Percentiles rank a stretch among this genome's conserved stretches.
These are phyloP conservation scores for Tenthredo amoena DNA, from an alignment of 2,888 invertebrate genomes.

Conservation along the genomic window DNA sequence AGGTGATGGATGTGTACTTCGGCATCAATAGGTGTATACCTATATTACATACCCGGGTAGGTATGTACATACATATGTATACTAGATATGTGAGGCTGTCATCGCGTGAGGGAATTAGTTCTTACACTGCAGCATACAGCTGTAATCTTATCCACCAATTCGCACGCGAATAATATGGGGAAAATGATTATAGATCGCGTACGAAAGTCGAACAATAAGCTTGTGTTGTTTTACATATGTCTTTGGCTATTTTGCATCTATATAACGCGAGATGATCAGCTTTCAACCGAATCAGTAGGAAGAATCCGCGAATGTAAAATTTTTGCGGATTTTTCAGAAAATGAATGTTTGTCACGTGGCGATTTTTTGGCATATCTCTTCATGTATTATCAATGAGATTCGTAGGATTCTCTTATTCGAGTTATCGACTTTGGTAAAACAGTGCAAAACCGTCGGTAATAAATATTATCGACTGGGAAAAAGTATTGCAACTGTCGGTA, in stretches of 20 bases:
- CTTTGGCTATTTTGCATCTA: not conserved
- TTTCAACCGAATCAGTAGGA: not conserved
- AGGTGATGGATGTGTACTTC: constrained; percentile 49
- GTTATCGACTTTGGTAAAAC: not conserved
- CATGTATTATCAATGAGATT: not conserved
- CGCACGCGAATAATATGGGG: not conserved
- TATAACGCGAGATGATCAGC: not conserved
- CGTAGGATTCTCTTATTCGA: not conserved
- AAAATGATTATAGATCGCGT: not conserved
- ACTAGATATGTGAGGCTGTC: not conserved
- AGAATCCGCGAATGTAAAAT: not conserved
- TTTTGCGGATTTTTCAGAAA: not conserved
- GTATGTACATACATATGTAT: not conserved
- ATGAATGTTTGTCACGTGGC: not conserved
- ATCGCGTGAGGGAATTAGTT: constrained; percentile 35
- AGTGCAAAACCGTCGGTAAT: not conserved
- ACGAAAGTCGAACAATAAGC: not conserved
- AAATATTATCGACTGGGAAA: not conserved
- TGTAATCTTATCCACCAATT: constrained; percentile 11
- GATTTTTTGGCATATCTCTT: not conserved
- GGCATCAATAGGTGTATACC: constrained; percentile 11
- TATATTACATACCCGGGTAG: not conserved
- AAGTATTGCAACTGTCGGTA: not conserved
- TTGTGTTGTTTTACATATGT: not conserved
- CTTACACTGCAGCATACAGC: not conserved